Evolutionary conservation across 1,140 invertebrate genomes (phyloP).

Genomic region (Thaumetopoea pityocampa): DNA sequence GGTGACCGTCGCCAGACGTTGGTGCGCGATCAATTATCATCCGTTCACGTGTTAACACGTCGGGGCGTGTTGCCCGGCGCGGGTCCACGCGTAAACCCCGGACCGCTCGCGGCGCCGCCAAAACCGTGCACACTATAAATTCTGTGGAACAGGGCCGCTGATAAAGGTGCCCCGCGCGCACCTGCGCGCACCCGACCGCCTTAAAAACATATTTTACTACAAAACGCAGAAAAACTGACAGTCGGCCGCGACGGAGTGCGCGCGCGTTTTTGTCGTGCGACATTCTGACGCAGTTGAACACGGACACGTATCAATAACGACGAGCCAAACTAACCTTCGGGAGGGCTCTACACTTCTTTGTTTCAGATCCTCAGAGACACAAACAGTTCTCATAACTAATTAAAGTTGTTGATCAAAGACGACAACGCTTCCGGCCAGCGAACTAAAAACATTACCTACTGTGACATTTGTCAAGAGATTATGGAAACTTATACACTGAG

Average conservation of each 20-base stretch:
- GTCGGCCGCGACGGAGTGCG: constrained; percentile 9
- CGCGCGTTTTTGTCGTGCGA: constrained; percentile 9
- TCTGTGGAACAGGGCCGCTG: constrained; percentile 33
- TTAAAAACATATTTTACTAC: constrained; percentile 49
- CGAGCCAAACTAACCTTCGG: background rate
- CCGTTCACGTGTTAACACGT: constrained; percentile 5
- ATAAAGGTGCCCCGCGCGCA: constrained; percentile 47
- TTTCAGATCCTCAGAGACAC: constrained; percentile 3
- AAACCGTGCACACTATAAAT: constrained; percentile 42
- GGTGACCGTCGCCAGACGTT: too few species aligned
- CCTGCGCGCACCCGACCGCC: constrained; percentile 36
- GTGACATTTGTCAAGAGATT: constrained; percentile 3
- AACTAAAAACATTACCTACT: background rate
- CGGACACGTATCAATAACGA: constrained; percentile 8
- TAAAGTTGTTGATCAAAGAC: background rate
- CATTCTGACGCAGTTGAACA: constrained; percentile 8
- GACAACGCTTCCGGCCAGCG: background rate
- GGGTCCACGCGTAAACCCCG: constrained; percentile 7
- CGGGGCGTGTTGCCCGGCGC: constrained; percentile 1
- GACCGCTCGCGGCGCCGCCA: constrained; percentile 43
- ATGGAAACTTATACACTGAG: too few species aligned
- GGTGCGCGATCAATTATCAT: too few species aligned
- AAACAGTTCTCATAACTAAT: background rate
- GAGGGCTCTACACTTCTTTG: constrained; percentile 1
- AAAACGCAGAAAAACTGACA: constrained; percentile 49